These are phyloP conservation scores for Nomada fucata DNA, from an alignment of 2,888 invertebrate species.

Conservation along the genomic window DNA sequence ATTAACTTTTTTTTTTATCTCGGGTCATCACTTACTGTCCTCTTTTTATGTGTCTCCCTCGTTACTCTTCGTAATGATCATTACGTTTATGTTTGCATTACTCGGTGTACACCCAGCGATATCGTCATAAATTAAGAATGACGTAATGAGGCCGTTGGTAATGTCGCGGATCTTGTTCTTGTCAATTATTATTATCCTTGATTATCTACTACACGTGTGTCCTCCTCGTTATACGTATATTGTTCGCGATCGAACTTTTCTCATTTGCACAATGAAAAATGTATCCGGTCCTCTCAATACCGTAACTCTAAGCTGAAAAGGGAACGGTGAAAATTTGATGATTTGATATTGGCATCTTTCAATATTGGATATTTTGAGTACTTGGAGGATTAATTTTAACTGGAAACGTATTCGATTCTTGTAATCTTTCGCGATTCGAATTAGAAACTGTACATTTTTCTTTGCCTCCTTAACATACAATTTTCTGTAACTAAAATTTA, in stretches of 20 bases:
- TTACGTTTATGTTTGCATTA: constrained; percentile 4
- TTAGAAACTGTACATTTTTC: too few species aligned
- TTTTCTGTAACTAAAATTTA: too few species aligned
- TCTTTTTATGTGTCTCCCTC: not conserved
- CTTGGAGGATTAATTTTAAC: too few species aligned
- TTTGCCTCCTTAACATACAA: too few species aligned
- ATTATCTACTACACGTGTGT: not conserved
- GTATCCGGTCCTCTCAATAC: not conserved
- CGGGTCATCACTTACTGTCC: not conserved
- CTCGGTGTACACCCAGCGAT: not conserved
- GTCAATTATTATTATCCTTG: constrained; percentile 13
- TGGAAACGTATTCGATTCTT: too few species aligned
- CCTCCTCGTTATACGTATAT: not conserved
- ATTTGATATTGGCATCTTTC: not conserved
- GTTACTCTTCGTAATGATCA: constrained; percentile 7
- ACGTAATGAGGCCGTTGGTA: constrained; percentile 27
- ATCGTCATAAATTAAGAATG: constrained; percentile 16
- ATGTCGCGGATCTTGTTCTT: constrained; percentile 7
- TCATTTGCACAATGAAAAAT: not conserved
- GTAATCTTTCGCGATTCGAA: too few species aligned
- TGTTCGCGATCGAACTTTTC: not conserved
- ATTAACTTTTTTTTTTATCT: too few species aligned
- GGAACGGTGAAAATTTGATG: not conserved
- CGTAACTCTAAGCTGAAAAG: not conserved
- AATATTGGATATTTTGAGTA: too few species aligned